These are phyloP conservation scores for Tragelaphus oryx DNA, from an alignment of 2,797 vertebrate genomes.

Conservation along the genomic window DNA sequence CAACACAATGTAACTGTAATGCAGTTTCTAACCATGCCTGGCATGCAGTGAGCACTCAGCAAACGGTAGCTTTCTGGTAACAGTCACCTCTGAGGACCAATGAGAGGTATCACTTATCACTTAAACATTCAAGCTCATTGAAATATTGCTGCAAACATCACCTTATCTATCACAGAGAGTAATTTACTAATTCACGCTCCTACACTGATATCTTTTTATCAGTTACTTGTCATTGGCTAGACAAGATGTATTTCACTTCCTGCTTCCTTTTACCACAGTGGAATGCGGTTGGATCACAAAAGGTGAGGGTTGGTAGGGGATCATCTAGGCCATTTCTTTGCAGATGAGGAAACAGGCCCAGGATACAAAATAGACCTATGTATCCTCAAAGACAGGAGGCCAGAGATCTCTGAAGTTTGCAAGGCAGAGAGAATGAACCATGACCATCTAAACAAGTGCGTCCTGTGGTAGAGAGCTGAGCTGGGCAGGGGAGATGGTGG, in stretches of 20 bases:
- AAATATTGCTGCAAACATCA: background rate
- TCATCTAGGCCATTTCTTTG: background rate
- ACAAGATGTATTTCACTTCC: background rate
- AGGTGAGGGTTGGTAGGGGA: background rate
- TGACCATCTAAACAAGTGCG: background rate
- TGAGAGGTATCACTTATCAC: background rate
- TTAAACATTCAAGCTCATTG: background rate
- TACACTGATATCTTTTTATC: background rate
- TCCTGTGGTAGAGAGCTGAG: background rate
- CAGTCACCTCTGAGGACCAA: background rate
- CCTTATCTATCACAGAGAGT: background rate
- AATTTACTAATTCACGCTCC: background rate
- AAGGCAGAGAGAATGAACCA: background rate
- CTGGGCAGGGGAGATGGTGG: background rate
- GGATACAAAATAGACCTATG: background rate
- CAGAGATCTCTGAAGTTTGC: background rate
- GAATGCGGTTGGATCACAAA: background rate
- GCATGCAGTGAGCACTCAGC: background rate
- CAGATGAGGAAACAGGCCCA: background rate
- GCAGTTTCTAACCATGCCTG: background rate
- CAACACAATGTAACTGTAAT: background rate
- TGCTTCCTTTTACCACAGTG: background rate
- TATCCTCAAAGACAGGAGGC: background rate
- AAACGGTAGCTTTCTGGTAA: background rate
- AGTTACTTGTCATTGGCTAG: background rate